Conservation (phyloP, 2,113 vertebrate species). For the Cacatua alba region DNA sequence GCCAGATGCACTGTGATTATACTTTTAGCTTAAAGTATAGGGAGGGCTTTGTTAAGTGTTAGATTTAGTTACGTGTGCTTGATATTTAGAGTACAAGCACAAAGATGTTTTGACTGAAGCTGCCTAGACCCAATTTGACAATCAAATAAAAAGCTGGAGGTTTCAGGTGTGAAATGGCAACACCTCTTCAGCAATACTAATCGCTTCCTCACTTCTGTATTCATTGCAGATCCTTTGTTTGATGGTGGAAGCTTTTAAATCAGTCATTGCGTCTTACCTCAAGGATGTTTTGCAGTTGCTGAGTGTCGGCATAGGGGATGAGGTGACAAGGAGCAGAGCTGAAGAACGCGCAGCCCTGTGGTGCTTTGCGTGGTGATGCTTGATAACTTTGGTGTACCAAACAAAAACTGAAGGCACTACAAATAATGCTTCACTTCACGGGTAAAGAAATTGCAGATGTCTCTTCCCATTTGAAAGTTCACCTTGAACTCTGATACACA, state of each 20-base stretch:
- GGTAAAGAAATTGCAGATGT: background rate
- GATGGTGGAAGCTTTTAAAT: slow-evolving; percentile 42
- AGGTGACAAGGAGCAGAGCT: background rate
- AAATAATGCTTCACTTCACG: background rate
- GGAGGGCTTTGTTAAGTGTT: background rate
- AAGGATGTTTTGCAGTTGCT: background rate
- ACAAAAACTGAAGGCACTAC: background rate
- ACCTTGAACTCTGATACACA: background rate
- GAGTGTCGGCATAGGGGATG: background rate
- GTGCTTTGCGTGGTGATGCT: background rate
- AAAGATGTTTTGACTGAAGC: slow-evolving; percentile 45
- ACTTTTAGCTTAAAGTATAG: background rate
- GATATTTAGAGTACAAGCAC: slow-evolving; percentile 10
- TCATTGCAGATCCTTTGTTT: slow-evolving; percentile 17
- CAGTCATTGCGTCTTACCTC: background rate
- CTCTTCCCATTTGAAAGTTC: background rate
- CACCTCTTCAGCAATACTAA: slow-evolving; percentile 23
- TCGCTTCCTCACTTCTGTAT: background rate
- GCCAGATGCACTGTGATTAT: background rate
- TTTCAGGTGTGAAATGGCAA: slow-evolving; percentile 13
- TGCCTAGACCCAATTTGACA: slow-evolving; percentile 13
- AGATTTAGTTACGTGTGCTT: slow-evolving; percentile 16
- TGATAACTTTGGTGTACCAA: background rate
- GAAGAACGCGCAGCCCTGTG: background rate
- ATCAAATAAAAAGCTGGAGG: slow-evolving; percentile 31